Percentiles rank a stretch among this genome's conserved stretches.
These are phyloP conservation scores for Labeo calbasu DNA, from an alignment of 2,797 vertebrate genomes.

Conservation along the genomic window DNA sequence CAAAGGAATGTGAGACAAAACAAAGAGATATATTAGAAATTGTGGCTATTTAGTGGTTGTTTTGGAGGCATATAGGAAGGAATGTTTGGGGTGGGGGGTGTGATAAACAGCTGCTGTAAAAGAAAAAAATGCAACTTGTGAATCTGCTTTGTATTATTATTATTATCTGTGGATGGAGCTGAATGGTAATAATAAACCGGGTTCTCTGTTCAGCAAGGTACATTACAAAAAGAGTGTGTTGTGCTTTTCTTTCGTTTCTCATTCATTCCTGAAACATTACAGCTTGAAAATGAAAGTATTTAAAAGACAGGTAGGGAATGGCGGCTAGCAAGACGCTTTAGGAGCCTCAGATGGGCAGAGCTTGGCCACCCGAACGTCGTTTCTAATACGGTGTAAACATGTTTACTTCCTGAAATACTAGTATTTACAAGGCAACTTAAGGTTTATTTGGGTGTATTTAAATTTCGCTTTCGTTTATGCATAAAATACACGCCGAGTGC, in stretches of 20 bases:
- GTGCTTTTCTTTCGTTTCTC: conserved; percentile 55
- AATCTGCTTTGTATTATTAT: conserved; percentile 82
- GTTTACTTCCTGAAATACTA: neutral
- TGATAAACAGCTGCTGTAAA: conserved; percentile 79
- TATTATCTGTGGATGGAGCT: conserved; percentile 81
- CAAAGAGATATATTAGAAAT: conserved; percentile 66
- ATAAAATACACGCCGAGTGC: too few relatives aligned
- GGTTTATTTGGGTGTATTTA: neutral
- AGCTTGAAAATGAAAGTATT: neutral
- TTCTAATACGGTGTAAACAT: neutral
- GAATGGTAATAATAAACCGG: conserved; percentile 86
- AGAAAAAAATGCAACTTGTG: conserved; percentile 80
- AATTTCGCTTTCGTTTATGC: neutral
- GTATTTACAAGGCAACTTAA: neutral
- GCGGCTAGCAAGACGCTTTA: neutral
- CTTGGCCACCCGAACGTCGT: neutral
- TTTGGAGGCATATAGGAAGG: conserved; percentile 67
- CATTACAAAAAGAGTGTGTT: conserved; percentile 43
- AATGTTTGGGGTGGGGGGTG: conserved; percentile 59
- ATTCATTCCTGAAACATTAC: neutral
- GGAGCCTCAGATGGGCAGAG: neutral
- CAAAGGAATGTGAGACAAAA: conserved; percentile 46
- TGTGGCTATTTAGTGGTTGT: conserved; percentile 75
- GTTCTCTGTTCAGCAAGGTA: conserved; percentile 82
- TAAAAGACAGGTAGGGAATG: neutral